Percentiles rank a stretch among this genome's conserved stretches.
Evolutionary conservation across 2,888 invertebrate genomes (phyloP).

Genomic region (Callosobruchus maculatus): DNA sequence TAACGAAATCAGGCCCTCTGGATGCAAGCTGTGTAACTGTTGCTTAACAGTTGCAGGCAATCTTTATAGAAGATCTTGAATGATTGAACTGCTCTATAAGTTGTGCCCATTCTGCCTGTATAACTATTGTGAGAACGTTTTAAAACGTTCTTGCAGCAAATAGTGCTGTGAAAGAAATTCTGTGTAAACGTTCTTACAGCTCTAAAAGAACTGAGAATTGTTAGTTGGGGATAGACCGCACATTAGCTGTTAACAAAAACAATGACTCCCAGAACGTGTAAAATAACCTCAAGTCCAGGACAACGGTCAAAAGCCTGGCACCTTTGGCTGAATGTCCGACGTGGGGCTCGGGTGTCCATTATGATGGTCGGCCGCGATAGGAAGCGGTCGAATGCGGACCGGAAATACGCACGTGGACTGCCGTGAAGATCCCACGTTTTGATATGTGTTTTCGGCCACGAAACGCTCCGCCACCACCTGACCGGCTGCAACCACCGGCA

Average conservation of each 20-base stretch:
- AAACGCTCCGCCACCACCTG: background rate
- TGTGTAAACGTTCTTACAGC: too few relatives aligned
- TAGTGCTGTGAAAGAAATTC: too few relatives aligned
- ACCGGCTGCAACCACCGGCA: background rate
- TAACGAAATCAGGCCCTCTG: too few relatives aligned
- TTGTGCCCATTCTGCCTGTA: too few relatives aligned
- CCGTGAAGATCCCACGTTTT: constrained; percentile 1
- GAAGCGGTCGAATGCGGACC: background rate
- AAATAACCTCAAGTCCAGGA: background rate
- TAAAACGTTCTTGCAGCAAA: too few relatives aligned
- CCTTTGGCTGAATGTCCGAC: background rate
- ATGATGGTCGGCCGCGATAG: background rate
- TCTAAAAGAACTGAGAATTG: too few relatives aligned
- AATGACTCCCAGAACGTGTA: background rate
- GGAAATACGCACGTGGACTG: constrained; percentile 1
- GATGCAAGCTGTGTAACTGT: too few relatives aligned
- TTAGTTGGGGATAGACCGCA: too few relatives aligned
- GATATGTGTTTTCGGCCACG: background rate
- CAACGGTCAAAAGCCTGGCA: background rate
- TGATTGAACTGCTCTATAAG: too few relatives aligned
- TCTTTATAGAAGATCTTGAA: too few relatives aligned
- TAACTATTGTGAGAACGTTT: too few relatives aligned
- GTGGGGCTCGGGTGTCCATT: background rate
- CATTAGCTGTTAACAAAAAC: background rate
- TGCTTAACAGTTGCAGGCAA: too few relatives aligned